Evolutionary conservation across 2,113 vertebrate species (phyloP).

Genomic region (Heliornis fulica): DNA sequence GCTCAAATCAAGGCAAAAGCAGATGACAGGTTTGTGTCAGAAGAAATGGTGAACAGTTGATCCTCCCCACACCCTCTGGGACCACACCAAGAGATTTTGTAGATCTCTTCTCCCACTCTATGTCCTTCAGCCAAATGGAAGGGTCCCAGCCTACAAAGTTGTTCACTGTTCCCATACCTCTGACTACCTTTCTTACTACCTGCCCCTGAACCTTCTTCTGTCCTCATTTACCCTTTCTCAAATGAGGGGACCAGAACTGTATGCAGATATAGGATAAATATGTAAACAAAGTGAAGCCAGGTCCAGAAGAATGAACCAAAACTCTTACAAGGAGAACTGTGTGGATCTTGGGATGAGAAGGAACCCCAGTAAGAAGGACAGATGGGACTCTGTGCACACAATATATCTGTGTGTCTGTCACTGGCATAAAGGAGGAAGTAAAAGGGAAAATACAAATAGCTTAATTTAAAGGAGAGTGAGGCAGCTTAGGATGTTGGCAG

Average conservation of each 20-base stretch:
- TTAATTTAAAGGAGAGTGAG: background rate
- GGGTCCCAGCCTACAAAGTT: background rate
- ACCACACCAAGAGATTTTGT: background rate
- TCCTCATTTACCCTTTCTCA: background rate
- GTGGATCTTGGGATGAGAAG: background rate
- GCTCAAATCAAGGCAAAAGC: background rate
- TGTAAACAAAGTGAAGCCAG: background rate
- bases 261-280: background rate
- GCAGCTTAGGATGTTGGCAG: background rate
- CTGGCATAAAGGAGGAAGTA: background rate
- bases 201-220: background rate
- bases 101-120: background rate
- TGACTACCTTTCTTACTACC: background rate
- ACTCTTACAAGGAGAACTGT: background rate
- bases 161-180: background rate
- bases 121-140: background rate
- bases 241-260: background rate
- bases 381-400: background rate
- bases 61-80: background rate
- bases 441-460: background rate
- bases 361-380: rapidly evolving
- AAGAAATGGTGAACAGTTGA: background rate
- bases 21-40: background rate
- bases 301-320: background rate
- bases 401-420: background rate